Evolutionary conservation across 2,113 vertebrate genomes (phyloP), one percentile per base, ranked within the genome.

Genomic region (Aspiorhynchus laticeps): DNA sequence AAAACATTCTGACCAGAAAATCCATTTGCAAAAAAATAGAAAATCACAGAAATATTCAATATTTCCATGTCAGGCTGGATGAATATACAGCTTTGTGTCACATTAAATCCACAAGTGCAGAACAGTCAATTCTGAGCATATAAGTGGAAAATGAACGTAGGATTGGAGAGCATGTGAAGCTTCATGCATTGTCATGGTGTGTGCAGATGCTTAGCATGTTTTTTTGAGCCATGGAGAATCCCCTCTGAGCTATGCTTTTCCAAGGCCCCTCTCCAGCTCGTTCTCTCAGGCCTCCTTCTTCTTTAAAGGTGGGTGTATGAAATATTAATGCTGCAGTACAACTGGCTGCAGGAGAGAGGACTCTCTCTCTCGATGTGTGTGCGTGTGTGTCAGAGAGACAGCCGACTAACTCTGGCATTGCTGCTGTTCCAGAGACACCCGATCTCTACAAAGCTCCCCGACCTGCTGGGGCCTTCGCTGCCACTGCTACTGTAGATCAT

Each of bases 291-390:
- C 84, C 85, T 88, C 76, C 31, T 86, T 63, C 80, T 83, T 63
- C 33, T 80, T 83, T 89, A 88, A 90, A 91, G 87, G 86, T 89
- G 84, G 88, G 59, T 77, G 88, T 31, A 92, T 93, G 71, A 87
- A 93, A 93, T 92, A 93, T 93, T 92, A 89, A 93, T 91, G 78
- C 88, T 87, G 78, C 86, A 87, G 80, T 86, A 90, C 87, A 86
- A 90, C 84, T 87, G 83, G 84, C 88, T 87, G 77, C 31, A 88
- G 81, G 86, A 87, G 63, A 75, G 76, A 86, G 80, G 83, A 56
- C 69, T 83, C 51, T 76, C 76, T 84, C 83, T 88, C 74, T 88
- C 56, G 61, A 67, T 85, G 75, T 65, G 51, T 85, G 33, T 85
- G 61, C 36, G 69, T 67, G 81, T 80, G 76, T 89, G 33, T 77